Evolutionary conservation across 2,113 vertebrate genomes (phyloP), one percentile per base, ranked within the genome.

Genomic region (Mionectes macconnelli): DNA sequence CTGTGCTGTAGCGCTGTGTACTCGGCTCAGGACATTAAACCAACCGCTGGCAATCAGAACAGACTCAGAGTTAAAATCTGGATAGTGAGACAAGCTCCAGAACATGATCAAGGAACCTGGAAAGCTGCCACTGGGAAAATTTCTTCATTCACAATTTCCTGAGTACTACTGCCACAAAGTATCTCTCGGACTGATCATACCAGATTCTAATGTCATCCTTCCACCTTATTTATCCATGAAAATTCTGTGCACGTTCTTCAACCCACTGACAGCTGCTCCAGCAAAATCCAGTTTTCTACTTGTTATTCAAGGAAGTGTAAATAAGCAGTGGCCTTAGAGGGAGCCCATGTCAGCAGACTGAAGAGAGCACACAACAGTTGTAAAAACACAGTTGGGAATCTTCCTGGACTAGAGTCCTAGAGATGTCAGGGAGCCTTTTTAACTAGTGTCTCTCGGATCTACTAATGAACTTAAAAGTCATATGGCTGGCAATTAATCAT

Each of bases 1-100:
- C 96, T 99, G 99, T 0, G 98, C 98, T 24, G 98, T 98, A 77
- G 98, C 99, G 2, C 98, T 98, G 87, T 98, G 98, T 17, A 99
- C 99, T 77, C 98, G 98, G 85, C 98, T 99, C 93, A 99, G 97
- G 74, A 99, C 98, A 10, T 98, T 99, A 88, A 99, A 99, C 99
- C 99, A 99, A 19, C 98, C 99, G 0, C 99, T 99, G 96, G 42
- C 93, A 91, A 94, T 27, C 24, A 12, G 92, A 92, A 91, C 42
- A 95, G 52, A 92, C 57, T 6, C 60, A 14, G 21, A 75, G 76
- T 96, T 57, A 95, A 73, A 76, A 66, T 70, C 18, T 35, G 37
- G 6, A 60, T 21, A 80, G 21, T 15, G 55, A 68, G 93, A 73
- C 30, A 42, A 45, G 20, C 39, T 79, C 33, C 1, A 79, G 50